These are phyloP conservation scores for Drosophila teissieri DNA, from an alignment of 1,140 invertebrate species.

Conservation along the genomic window DNA sequence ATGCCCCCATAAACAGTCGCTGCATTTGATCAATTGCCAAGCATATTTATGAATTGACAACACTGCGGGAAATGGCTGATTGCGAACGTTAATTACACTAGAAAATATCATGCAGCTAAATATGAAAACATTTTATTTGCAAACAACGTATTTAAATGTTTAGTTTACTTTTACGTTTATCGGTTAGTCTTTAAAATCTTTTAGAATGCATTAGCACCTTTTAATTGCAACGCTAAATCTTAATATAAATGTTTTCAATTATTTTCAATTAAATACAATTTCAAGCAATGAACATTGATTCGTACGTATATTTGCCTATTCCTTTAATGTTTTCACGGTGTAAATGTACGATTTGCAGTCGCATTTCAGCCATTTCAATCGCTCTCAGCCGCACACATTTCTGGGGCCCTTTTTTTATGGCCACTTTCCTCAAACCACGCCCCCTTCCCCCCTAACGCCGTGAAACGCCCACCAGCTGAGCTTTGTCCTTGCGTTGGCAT, in stretches of 20 bases:
- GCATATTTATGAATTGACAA: constrained; percentile 40
- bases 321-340: constrained; percentile 8
- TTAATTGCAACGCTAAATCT: too few species aligned
- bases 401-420: constrained; percentile 32
- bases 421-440: constrained; percentile 37
- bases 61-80: constrained; percentile 4
- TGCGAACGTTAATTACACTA: not conserved
- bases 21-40: constrained; percentile 59
- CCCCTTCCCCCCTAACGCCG: not conserved
- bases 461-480: constrained; percentile 18
- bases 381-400: constrained; percentile 16
- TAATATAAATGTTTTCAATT: not conserved
- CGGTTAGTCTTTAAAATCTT: too few species aligned
- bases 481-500: constrained; percentile 58
- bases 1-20: constrained; percentile 28
- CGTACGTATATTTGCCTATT: not conserved
- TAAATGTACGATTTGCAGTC: constrained; percentile 29
- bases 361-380: constrained; percentile 38
- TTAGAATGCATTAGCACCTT: too few species aligned
- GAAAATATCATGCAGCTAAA: not conserved
- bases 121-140: too few species aligned
- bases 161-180: too few species aligned
- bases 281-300: too few species aligned
- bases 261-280: too few species aligned
- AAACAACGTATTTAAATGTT: too few species aligned